These are phyloP conservation scores for Pteronura brasiliensis DNA, from an alignment of 2,113 vertebrate genomes.

Conservation along the genomic window DNA sequence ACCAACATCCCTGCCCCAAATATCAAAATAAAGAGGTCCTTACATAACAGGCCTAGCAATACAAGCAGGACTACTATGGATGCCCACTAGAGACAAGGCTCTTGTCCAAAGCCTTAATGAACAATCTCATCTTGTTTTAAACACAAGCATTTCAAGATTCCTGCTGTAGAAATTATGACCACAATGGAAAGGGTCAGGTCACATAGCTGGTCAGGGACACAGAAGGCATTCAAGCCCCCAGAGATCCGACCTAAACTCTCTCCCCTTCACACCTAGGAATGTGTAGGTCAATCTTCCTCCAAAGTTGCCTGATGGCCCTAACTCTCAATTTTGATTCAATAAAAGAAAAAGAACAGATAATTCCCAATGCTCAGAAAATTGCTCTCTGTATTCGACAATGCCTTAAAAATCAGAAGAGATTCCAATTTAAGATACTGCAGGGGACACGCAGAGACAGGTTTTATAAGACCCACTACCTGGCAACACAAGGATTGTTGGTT, in stretches of 20 bases:
- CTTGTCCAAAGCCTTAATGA: neutral
- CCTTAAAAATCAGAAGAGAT: neutral
- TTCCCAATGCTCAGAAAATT: neutral
- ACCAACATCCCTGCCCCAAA: neutral
- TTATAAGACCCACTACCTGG: neutral
- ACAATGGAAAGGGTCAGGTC: neutral
- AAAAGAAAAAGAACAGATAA: neutral
- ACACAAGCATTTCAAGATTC: neutral
- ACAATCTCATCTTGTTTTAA: neutral
- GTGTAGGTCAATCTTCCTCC: neutral
- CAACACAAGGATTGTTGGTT: neutral
- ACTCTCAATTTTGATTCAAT: neutral
- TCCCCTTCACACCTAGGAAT: neutral
- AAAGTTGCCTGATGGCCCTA: neutral
- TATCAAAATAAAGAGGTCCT: neutral
- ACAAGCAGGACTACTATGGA: neutral
- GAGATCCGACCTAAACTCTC: neutral
- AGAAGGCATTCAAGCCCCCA: neutral
- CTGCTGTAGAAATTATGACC: neutral
- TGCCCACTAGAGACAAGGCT: neutral
- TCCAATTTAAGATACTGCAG: neutral
- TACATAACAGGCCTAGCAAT: neutral
- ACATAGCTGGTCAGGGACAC: neutral
- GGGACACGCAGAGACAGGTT: neutral
- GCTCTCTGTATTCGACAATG: neutral